Conservation (phyloP, 1,140 invertebrate genomes). For the Neodiprion lecontei region DNA sequence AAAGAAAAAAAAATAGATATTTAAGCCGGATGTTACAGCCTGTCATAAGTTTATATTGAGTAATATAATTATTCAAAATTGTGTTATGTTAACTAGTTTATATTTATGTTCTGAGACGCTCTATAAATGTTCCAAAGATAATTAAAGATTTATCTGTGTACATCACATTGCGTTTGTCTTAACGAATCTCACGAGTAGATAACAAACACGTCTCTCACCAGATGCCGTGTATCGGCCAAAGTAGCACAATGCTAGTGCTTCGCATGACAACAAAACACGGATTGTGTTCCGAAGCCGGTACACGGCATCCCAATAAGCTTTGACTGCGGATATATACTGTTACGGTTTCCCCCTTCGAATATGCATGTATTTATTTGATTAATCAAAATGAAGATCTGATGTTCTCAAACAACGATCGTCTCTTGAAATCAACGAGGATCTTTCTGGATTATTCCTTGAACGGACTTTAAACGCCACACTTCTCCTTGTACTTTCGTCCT, state of each 20-base stretch:
- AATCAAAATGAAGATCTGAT: too few species aligned
- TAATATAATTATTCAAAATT: too few species aligned
- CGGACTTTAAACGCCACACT: too few species aligned
- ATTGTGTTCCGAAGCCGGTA: slow-evolving; percentile 25
- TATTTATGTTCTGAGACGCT: slow-evolving; percentile 1
- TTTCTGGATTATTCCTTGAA: too few species aligned
- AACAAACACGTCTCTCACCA: slow-evolving; percentile 28
- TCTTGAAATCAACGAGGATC: too few species aligned
- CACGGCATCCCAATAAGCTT: slow-evolving; percentile 26
- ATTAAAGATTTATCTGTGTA: too few species aligned
- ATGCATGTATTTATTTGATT: too few species aligned
- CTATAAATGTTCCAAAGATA: too few species aligned
- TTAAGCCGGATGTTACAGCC: background rate
- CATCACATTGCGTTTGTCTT: slow-evolving; percentile 25
- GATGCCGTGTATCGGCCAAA: slow-evolving; percentile 29
- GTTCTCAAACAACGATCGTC: too few species aligned
- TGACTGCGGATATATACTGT: too few species aligned
- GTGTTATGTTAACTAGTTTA: background rate
- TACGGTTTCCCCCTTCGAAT: too few species aligned
- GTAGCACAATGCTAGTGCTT: slow-evolving; percentile 26
- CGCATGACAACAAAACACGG: slow-evolving; percentile 24
- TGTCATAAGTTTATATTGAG: background rate
- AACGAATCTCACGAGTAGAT: slow-evolving; percentile 19
- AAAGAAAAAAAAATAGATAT: slow-evolving; percentile 5
- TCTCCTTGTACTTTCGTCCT: too few species aligned